phyloP scores from a whole-genome alignment of 23 tunicate species.

The Clavelina lepadiformis region DNA sequence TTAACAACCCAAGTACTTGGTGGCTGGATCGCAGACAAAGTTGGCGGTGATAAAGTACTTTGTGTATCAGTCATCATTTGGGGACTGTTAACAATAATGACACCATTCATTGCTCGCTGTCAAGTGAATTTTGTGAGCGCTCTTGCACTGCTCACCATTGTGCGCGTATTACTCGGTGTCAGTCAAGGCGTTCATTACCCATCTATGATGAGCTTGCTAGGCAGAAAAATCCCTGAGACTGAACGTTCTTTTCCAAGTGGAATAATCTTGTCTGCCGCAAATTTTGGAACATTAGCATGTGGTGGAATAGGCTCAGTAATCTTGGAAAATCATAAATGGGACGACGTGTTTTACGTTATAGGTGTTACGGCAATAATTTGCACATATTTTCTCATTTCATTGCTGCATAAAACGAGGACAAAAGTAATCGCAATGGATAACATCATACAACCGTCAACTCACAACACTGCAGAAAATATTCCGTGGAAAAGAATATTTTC shows the following conservation, averaged over 20 bases:
- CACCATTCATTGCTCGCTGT: constrained; percentile 48
- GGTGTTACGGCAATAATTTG: constrained; percentile 39
- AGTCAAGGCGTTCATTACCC: constrained; percentile 83
- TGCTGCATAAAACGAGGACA: neutral
- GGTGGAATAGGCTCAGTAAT: constrained; percentile 72
- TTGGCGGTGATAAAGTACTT: constrained; percentile 64
- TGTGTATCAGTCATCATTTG: constrained; percentile 36
- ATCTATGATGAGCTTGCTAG: constrained; percentile 63
- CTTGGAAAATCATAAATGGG: constrained; percentile 57
- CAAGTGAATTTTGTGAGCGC: neutral
- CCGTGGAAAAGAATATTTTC: constrained; percentile 56
- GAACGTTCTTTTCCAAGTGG: constrained; percentile 55
- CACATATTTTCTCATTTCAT: neutral
- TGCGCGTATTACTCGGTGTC: constrained; percentile 49
- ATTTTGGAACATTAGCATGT: constrained; percentile 62
- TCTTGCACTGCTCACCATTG: constrained; percentile 21
- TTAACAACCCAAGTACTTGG: constrained; percentile 69
- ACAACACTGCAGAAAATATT: constrained; percentile 3
- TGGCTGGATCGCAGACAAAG: constrained; percentile 68
- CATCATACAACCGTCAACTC: constrained; percentile 13
- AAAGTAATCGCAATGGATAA: constrained; percentile 27
- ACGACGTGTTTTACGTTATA: constrained; percentile 46
- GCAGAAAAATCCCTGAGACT: constrained; percentile 35
- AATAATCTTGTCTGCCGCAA: constrained; percentile 44
- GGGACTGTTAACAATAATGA: constrained; percentile 45